These are phyloP conservation scores for Microctonus hyperodae DNA, from an alignment of 2,888 invertebrate species.

Conservation along the genomic window DNA sequence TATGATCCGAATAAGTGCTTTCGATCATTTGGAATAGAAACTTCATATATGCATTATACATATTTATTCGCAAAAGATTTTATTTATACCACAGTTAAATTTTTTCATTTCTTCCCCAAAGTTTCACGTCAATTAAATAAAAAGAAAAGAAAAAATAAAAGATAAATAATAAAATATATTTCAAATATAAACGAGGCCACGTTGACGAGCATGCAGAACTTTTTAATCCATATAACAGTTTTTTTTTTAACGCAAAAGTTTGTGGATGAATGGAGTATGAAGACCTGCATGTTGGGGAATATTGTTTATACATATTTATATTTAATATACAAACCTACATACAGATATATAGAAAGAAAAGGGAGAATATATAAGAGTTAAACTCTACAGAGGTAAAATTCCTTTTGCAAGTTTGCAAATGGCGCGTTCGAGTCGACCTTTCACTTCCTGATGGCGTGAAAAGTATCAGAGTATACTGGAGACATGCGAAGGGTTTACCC, in stretches of 20 bases:
- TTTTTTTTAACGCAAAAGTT: conserved; percentile 11
- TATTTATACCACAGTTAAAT: too few relatives aligned
- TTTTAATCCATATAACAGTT: not conserved
- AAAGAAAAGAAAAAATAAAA: not conserved
- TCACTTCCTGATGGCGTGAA: conserved; percentile 18
- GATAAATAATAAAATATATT: conserved; percentile 22
- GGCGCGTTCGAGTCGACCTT: conserved; percentile 27
- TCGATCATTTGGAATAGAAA: conserved; percentile 37
- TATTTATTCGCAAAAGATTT: too few relatives aligned
- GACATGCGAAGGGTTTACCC: conserved; percentile 7
- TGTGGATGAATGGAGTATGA: not conserved
- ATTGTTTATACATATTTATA: not conserved
- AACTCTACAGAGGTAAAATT: conserved; percentile 36
- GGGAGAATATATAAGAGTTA: conserved; percentile 36
- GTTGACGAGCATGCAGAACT: not conserved
- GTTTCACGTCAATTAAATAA: not conserved
- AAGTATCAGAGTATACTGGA: conserved; percentile 10
- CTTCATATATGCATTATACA: not conserved
- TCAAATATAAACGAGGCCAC: conserved; percentile 12
- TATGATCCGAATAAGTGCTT: conserved; percentile 60
- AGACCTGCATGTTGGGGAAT: not conserved
- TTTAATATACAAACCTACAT: too few relatives aligned
- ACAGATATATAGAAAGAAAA: conserved; percentile 1
- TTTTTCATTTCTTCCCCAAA: not conserved
- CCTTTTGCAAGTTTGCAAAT: conserved; percentile 43